Percentiles rank a stretch among this genome's conserved stretches.
These are phyloP conservation scores for Perca fluviatilis DNA, from an alignment of 2,113 vertebrate genomes.

Conservation along the genomic window DNA sequence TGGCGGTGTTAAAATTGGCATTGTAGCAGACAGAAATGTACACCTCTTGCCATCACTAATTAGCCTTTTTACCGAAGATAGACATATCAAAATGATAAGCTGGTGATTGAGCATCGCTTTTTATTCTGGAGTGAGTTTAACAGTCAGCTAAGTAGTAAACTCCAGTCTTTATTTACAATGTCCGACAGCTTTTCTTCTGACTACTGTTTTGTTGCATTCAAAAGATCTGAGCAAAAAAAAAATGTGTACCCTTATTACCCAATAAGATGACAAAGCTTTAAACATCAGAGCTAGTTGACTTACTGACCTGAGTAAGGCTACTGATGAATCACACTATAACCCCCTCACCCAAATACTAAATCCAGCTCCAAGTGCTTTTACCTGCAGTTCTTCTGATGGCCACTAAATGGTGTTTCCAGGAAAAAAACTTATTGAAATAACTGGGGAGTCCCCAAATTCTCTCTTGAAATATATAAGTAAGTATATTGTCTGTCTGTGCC, in stretches of 20 bases:
- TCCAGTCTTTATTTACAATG: too few species aligned
- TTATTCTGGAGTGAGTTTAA: background rate
- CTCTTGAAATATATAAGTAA: background rate
- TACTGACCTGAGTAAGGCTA: background rate
- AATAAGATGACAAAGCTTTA: background rate
- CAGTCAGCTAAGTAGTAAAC: background rate
- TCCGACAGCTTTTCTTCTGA: background rate
- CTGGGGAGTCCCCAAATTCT: background rate
- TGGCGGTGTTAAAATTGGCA: background rate
- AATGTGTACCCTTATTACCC: too few species aligned
- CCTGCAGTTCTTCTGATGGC: constrained; percentile 9
- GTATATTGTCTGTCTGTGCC: background rate
- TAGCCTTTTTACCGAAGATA: background rate
- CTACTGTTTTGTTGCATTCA: background rate
- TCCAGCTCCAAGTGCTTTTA: background rate
- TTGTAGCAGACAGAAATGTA: background rate
- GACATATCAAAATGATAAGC: background rate
- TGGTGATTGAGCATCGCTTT: background rate
- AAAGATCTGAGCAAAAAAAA: background rate
- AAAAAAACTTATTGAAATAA: background rate
- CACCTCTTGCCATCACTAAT: background rate
- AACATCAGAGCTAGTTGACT: background rate
- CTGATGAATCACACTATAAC: background rate
- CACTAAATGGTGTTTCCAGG: background rate
- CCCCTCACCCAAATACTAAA: background rate